phyloP scores from a whole-genome alignment of 2,797 vertebrate species.

The Megaceryle alcyon region DNA sequence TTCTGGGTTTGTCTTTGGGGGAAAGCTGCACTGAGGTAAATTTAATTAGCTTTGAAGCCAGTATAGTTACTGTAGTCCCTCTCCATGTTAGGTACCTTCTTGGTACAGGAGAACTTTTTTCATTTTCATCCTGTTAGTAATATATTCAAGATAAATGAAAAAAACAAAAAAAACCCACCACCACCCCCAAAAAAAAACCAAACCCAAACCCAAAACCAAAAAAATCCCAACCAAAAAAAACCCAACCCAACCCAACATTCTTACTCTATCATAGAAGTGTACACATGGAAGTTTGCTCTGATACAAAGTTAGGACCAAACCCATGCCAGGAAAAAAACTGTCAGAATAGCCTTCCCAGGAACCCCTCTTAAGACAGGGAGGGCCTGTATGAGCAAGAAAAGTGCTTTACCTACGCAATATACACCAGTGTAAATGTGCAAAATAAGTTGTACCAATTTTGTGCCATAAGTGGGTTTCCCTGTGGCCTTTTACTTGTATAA shows the following conservation, averaged over 20 bases:
- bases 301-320: not conserved
- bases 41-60: slow-evolving; percentile 28
- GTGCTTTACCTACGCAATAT: not conserved
- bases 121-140: not conserved
- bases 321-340: not conserved
- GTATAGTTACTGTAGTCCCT: not conserved
- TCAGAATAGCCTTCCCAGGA: not conserved
- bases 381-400: not conserved
- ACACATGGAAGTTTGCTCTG: not conserved
- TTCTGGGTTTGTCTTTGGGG: not conserved
- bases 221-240: too few relatives aligned
- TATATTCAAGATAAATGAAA: not conserved
- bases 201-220: too few relatives aligned
- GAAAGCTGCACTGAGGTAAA: slow-evolving; percentile 4
- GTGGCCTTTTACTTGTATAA: not conserved
- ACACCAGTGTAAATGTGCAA: not conserved
- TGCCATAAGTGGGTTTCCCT: not conserved
- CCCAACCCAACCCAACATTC: not conserved
- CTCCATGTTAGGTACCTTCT: not conserved
- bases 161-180: not conserved
- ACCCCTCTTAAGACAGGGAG: not conserved
- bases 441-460: not conserved
- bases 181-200: too few relatives aligned
- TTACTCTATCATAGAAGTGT: not conserved
- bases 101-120: not conserved